phyloP scores from a whole-genome alignment of 2,797 vertebrate genomes.

The Carduelis carduelis region DNA sequence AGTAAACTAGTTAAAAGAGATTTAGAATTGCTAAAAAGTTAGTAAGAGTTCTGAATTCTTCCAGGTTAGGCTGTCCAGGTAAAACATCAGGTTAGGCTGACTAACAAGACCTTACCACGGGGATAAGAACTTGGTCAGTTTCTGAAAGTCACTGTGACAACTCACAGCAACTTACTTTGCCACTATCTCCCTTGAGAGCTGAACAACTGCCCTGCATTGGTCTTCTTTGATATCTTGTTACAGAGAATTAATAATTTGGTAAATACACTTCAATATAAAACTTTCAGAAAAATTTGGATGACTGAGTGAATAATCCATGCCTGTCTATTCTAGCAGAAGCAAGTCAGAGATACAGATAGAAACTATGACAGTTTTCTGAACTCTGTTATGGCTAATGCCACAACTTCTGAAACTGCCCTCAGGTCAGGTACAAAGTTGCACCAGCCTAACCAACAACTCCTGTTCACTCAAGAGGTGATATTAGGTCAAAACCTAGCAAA shows the following conservation, averaged over 20 bases:
- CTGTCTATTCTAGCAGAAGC: neutral
- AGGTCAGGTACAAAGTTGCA: neutral
- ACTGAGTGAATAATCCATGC: neutral
- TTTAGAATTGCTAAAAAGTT: neutral
- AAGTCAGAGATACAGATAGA: neutral
- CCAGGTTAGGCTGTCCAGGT: neutral
- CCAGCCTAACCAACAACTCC: rapidly evolving
- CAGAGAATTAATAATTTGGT: neutral
- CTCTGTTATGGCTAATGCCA: neutral
- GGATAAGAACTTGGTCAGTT: neutral
- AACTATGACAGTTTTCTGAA: neutral
- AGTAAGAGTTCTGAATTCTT: neutral
- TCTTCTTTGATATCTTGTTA: rapidly evolving
- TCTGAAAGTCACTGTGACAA: neutral
- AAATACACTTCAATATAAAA: neutral
- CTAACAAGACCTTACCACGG: neutral
- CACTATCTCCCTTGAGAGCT: neutral
- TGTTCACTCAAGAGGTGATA: neutral
- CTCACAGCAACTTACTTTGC: neutral
- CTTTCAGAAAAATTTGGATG: neutral
- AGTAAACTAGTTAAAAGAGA: neutral
- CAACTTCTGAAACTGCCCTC: neutral
- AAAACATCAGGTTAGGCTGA: neutral
- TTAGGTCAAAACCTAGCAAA: neutral
- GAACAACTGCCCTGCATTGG: neutral